phyloP scores from a whole-genome alignment of 2,113 vertebrate species.

The Ptyas mucosa region DNA sequence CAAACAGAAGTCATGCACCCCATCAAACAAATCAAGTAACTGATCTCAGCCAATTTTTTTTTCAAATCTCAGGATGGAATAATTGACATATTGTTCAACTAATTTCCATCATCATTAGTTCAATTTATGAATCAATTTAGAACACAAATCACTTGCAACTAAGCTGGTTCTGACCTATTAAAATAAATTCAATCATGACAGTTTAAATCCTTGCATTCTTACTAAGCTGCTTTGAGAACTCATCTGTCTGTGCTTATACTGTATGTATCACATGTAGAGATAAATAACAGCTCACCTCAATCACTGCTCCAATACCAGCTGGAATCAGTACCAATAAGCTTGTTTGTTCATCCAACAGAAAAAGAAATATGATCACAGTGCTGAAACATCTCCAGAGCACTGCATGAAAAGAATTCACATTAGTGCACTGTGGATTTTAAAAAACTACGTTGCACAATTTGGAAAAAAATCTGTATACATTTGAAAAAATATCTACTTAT shows the following conservation, averaged over 20 bases:
- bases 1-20: not conserved
- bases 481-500: not conserved
- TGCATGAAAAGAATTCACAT: conserved; percentile 49
- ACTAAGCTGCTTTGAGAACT: not conserved
- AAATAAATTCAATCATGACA: not conserved
- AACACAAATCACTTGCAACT: not conserved
- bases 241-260: not conserved
- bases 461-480: not conserved
- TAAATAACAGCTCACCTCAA: conserved; percentile 77
- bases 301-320: conserved; percentile 84
- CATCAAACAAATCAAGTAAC: not conserved
- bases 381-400: conserved; percentile 94
- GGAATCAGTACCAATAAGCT: conserved; percentile 90
- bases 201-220: not conserved
- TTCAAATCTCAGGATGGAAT: not conserved
- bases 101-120: not conserved
- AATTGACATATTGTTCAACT: not conserved
- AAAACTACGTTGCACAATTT: conserved; percentile 4
- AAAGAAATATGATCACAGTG: conserved; percentile 90
- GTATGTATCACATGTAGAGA: not conserved
- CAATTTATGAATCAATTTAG: not conserved
- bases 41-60: not conserved
- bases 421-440: conserved; percentile 30
- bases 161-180: conserved; percentile 5
- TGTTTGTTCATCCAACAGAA: conserved; percentile 89